A percentile compares a stretch with the other conserved stretches of the same genome.
Evolutionary conservation across 1,140 invertebrate genomes (phyloP).

Genomic region (Luehdorfia chinensis): DNA sequence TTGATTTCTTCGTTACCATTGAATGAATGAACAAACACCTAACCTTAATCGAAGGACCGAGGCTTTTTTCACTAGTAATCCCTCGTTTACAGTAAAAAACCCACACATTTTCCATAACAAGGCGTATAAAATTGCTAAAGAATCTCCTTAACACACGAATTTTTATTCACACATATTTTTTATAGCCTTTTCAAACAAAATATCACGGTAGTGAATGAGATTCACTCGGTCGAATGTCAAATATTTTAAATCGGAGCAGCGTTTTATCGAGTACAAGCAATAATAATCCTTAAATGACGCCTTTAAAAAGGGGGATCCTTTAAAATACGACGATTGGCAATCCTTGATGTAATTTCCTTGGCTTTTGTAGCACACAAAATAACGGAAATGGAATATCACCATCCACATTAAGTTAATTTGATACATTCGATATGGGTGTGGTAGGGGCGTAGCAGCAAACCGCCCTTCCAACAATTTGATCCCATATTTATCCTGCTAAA

Average conservation of each 20-base stretch:
- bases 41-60: conserved; percentile 10
- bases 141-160: conserved; percentile 11
- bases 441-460: conserved; percentile 7
- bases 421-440: conserved; percentile 16
- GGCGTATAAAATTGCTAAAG: conserved; percentile 17
- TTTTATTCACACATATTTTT: conserved; percentile 15
- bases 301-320: neutral
- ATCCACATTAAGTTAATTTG: conserved; percentile 15
- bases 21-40: conserved; percentile 13
- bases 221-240: conserved; percentile 8
- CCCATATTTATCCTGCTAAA: conserved; percentile 9
- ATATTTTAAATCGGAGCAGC: conserved; percentile 4
- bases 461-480: conserved; percentile 7
- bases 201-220: conserved; percentile 9
- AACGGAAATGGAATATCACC: conserved; percentile 18
- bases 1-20: too few species aligned
- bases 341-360: conserved; percentile 8
- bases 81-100: conserved; percentile 15
- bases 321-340: conserved; percentile 4
- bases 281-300: conserved; percentile 7
- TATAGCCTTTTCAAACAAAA: conserved; percentile 9
- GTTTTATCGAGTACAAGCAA: neutral
- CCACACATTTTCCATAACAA: conserved; percentile 15
- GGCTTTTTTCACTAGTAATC: conserved; percentile 11
- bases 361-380: conserved; percentile 7